A percentile compares a stretch with the other conserved stretches of the same genome.
Conservation (phyloP, 2,113 vertebrate species). For the Pelmatolapia mariae region DNA sequence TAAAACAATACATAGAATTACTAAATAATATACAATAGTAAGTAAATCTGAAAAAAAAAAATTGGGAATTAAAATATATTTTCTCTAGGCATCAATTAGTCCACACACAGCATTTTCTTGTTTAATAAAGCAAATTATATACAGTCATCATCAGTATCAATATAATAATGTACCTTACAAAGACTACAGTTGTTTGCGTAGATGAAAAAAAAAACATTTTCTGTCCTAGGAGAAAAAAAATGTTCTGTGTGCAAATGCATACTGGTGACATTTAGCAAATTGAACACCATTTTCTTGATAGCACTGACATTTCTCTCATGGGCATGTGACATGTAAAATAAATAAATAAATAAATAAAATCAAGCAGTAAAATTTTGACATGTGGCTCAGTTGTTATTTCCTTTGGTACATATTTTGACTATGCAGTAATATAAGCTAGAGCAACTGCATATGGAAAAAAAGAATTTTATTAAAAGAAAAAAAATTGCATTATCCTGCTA, state of each 20-base stretch:
- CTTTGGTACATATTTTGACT: background rate
- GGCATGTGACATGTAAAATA: background rate
- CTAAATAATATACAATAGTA: background rate
- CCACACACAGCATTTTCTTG: background rate
- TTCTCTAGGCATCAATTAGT: background rate
- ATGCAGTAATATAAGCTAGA: background rate
- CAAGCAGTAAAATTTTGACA: background rate
- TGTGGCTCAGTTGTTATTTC: background rate
- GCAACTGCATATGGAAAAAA: background rate
- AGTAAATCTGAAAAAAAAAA: background rate
- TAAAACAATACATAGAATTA: background rate
- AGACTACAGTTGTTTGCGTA: background rate
- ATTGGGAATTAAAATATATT: background rate
- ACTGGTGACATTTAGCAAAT: conserved; percentile 11
- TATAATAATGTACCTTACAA: background rate
- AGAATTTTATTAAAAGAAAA: background rate
- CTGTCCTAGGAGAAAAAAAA: conserved; percentile 1
- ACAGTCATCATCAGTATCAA: background rate
- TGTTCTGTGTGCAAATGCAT: background rate
- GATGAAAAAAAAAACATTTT: background rate
- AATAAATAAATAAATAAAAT: background rate
- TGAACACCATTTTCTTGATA: background rate
- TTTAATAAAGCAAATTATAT: background rate
- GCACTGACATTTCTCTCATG: background rate
- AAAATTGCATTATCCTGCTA: background rate